Conservation (phyloP, 1,140 invertebrate genomes). For the Zophobas morio region DNA sequence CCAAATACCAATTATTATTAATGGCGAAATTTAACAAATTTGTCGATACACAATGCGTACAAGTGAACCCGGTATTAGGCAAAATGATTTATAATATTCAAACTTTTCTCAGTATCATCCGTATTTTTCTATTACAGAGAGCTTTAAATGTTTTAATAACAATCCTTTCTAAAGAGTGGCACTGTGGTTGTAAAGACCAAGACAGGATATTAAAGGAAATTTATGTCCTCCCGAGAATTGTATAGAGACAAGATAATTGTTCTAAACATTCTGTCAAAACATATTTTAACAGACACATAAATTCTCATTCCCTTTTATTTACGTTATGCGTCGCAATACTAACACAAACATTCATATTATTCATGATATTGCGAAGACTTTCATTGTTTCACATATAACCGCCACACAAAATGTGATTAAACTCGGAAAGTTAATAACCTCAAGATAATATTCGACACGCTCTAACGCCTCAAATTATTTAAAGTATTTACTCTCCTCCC, state of each 20-base stretch:
- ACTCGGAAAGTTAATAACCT: slow-evolving; percentile 14
- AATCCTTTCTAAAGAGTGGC: slow-evolving; percentile 25
- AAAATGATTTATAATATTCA: slow-evolving; percentile 22
- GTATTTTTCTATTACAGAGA: slow-evolving; percentile 8
- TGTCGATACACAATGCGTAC: background rate
- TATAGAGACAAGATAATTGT: slow-evolving; percentile 43
- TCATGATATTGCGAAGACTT: background rate
- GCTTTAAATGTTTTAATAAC: slow-evolving; percentile 27
- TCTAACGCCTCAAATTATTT: slow-evolving; percentile 12
- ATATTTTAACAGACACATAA: slow-evolving; percentile 32
- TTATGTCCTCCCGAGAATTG: slow-evolving; percentile 22
- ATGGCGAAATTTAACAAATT: slow-evolving; percentile 32
- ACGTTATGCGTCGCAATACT: background rate
- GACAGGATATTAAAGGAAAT: slow-evolving; percentile 36
- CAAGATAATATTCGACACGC: slow-evolving; percentile 13
- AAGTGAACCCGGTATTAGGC: slow-evolving; percentile 6
- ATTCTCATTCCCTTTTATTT: slow-evolving; percentile 14
- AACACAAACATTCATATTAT: background rate
- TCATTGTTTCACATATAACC: background rate
- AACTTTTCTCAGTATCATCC: slow-evolving; percentile 16
- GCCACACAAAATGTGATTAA: slow-evolving; percentile 12
- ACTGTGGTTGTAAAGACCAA: slow-evolving; percentile 24
- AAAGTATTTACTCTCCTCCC: background rate
- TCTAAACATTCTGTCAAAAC: slow-evolving; percentile 41
- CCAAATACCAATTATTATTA: slow-evolving; percentile 39